A percentile compares a stretch with the other conserved stretches of the same genome.
Conservation (phyloP, 2,888 invertebrate species). For the Dichetophora obliterata region DNA sequence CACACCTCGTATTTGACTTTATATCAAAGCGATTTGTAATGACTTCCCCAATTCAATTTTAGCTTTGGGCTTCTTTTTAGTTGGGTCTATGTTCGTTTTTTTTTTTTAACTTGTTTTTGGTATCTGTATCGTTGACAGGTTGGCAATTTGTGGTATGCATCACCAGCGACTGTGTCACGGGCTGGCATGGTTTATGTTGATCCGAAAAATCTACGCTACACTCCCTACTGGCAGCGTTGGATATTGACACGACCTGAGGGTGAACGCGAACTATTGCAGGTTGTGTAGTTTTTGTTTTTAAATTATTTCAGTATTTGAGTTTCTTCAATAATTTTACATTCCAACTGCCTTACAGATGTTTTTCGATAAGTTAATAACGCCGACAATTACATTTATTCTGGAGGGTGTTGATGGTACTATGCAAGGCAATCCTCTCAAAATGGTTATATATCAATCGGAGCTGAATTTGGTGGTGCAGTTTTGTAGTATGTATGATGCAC, state of each 20-base stretch:
- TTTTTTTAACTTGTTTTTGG: constrained; percentile 2
- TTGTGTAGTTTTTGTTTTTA: constrained; percentile 30
- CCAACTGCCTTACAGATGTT: constrained; percentile 67
- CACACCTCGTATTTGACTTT: background rate
- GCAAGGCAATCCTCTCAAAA: constrained; percentile 80
- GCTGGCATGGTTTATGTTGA: constrained; percentile 96
- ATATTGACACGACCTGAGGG: constrained; percentile 72
- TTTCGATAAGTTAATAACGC: constrained; percentile 83
- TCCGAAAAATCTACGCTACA: constrained; percentile 89
- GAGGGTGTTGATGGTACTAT: constrained; percentile 82
- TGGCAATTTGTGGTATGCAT: constrained; percentile 89
- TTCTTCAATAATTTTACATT: background rate
- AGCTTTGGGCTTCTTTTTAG: background rate
- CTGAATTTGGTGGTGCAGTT: constrained; percentile 90
- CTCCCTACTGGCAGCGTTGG: constrained; percentile 91
- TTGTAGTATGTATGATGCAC: constrained; percentile 83
- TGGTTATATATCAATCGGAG: constrained; percentile 86
- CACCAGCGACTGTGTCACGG: constrained; percentile 92
- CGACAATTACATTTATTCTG: constrained; percentile 79
- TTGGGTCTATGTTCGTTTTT: background rate
- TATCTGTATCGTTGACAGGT: constrained; percentile 71
- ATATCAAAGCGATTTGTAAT: constrained; percentile 44
- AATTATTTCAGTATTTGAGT: background rate
- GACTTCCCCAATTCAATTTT: constrained; percentile 19
- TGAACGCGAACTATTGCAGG: constrained; percentile 71